Percentiles rank a stretch among this genome's conserved stretches.
Conservation (phyloP, 1,140 invertebrate genomes). For the Samia ricini region DNA sequence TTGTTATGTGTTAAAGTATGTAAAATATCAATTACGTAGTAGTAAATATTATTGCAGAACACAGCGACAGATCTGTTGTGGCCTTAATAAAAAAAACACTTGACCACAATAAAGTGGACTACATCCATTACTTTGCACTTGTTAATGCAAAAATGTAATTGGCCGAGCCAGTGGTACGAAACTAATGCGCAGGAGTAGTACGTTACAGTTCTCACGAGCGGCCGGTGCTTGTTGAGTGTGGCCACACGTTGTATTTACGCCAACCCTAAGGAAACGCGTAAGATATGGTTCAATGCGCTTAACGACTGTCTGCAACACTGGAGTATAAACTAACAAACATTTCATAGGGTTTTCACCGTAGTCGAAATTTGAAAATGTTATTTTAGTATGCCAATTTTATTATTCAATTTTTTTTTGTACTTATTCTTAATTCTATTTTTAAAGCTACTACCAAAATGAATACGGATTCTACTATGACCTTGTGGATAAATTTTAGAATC, state of each 20-base stretch:
- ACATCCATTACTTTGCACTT: slow-evolving; percentile 39
- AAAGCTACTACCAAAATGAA: slow-evolving; percentile 1
- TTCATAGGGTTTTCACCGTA: slow-evolving; percentile 33
- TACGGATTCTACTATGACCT: neutral
- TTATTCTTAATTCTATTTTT: too few species aligned
- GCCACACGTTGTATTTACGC: slow-evolving; percentile 24
- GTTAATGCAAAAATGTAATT: slow-evolving; percentile 50
- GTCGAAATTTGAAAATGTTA: neutral
- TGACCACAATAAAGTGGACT: slow-evolving; percentile 1
- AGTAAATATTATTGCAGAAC: neutral
- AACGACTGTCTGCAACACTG: slow-evolving; percentile 41
- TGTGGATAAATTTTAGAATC: neutral
- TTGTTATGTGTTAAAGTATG: too few species aligned
- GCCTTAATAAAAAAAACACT: slow-evolving; percentile 9
- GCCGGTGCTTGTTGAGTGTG: slow-evolving; percentile 26
- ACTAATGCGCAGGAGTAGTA: slow-evolving; percentile 35
- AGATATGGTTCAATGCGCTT: slow-evolving; percentile 61
- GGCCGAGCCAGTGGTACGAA: slow-evolving; percentile 32
- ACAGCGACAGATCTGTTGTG: neutral
- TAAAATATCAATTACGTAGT: neutral
- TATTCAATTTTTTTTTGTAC: too few species aligned
- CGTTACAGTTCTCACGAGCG: slow-evolving; percentile 58
- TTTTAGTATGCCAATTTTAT: too few species aligned
- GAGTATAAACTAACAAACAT: slow-evolving; percentile 36
- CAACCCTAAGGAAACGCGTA: slow-evolving; percentile 60